A percentile compares a stretch with the other conserved stretches of the same genome.
Conservation (phyloP, 2,797 vertebrate species). For the Poeciliopsis paucimaculata region DNA sequence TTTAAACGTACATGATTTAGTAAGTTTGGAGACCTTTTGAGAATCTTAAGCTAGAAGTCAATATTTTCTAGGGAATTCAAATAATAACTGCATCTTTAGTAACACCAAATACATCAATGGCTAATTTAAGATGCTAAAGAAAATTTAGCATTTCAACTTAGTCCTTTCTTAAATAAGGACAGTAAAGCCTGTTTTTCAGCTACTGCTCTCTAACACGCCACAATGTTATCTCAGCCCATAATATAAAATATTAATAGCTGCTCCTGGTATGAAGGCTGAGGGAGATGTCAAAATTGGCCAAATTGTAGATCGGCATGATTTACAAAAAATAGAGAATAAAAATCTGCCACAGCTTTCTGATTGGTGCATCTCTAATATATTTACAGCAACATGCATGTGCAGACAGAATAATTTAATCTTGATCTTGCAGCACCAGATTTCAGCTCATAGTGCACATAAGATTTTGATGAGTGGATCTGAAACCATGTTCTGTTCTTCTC, state of each 20-base stretch:
- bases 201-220: background rate
- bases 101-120: background rate
- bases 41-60: background rate
- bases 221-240: background rate
- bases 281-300: background rate
- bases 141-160: background rate
- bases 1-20: background rate
- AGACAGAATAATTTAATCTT: conserved; percentile 43
- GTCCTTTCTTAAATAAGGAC: background rate
- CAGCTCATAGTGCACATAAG: conserved; percentile 15
- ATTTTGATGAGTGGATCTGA: conserved; percentile 17
- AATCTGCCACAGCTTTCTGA: background rate
- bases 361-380: conserved; percentile 4
- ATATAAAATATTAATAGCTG: background rate
- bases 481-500: conserved; percentile 26
- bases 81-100: background rate
- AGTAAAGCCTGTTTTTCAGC: background rate
- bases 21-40: background rate
- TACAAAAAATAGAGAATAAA: background rate
- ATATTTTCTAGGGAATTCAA: background rate
- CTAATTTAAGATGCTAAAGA: background rate
- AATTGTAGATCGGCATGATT: background rate
- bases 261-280: background rate
- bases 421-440: conserved; percentile 44
- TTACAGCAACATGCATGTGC: conserved; percentile 24